Conservation (phyloP, 2,113 vertebrate species). For the Xyliphius kryptos region DNA sequence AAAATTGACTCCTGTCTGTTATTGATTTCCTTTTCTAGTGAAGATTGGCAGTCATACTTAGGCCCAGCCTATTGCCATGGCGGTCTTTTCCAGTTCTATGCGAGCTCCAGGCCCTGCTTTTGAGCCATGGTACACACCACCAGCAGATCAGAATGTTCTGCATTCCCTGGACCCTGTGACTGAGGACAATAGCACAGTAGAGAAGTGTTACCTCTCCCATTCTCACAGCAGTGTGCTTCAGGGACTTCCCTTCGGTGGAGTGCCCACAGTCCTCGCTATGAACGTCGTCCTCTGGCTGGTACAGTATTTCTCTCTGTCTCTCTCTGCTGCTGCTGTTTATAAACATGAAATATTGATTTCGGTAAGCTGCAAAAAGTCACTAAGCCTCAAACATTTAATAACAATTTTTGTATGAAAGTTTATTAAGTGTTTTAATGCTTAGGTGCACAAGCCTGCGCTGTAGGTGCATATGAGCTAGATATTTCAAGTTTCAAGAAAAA, state of each 20-base stretch:
- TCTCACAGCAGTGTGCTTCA: slow-evolving; percentile 83
- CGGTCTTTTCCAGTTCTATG: slow-evolving; percentile 48
- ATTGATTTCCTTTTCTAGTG: slow-evolving; percentile 38
- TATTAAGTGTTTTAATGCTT: no score
- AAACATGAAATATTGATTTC: no score
- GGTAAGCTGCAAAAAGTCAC: no score
- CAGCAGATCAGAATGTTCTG: slow-evolving; percentile 44
- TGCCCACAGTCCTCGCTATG: slow-evolving; percentile 85
- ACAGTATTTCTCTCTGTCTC: slow-evolving; percentile 43
- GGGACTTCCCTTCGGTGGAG: slow-evolving; percentile 84
- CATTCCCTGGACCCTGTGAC: slow-evolving; percentile 42
- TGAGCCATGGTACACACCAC: slow-evolving; percentile 34
- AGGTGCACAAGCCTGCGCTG: no score
- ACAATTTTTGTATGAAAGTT: no score
- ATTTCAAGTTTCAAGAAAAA: no score
- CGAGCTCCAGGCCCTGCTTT: slow-evolving; percentile 41
- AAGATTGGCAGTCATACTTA: slow-evolving; percentile 27
- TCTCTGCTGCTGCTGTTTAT: no score
- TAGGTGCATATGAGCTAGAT: no score
- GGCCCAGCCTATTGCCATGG: slow-evolving; percentile 52
- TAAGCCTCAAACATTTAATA: no score
- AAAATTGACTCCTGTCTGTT: neutral
- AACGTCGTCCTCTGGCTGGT: slow-evolving; percentile 88
- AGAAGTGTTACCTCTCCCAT: slow-evolving; percentile 75
- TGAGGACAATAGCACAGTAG: slow-evolving; percentile 63